A percentile compares a stretch with the other conserved stretches of the same genome.
phyloP scores from a whole-genome alignment of 2,888 invertebrate species.

The Operophtera brumata region DNA sequence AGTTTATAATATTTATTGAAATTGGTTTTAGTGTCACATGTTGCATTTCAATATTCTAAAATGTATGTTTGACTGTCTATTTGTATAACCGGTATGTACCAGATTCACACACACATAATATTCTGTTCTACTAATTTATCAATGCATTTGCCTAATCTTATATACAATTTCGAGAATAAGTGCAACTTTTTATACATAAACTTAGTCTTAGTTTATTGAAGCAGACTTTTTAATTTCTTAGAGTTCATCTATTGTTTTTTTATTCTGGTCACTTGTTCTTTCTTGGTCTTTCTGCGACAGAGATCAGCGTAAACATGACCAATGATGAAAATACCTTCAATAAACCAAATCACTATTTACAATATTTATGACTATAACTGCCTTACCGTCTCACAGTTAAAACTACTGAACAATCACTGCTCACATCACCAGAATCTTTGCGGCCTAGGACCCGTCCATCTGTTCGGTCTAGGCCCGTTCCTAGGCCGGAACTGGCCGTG shows the following conservation, averaged over 20 bases:
- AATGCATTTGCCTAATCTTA: slow-evolving; percentile 2
- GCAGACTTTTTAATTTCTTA: background rate
- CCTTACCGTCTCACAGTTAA: background rate
- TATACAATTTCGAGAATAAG: slow-evolving; percentile 24
- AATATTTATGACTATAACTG: slow-evolving; percentile 14
- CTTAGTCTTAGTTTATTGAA: slow-evolving; percentile 17
- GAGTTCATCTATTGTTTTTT: too few species aligned
- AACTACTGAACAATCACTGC: background rate
- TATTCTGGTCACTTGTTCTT: too few species aligned
- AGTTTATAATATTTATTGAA: too few species aligned
- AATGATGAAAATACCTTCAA: background rate
- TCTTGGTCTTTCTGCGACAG: too few species aligned
- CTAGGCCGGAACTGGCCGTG: slow-evolving; percentile 55
- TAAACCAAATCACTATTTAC: slow-evolving; percentile 10
- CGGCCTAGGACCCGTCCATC: slow-evolving; percentile 66
- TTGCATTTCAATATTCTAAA: slow-evolving; percentile 1
- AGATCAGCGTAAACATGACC: too few species aligned
- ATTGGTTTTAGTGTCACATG: too few species aligned
- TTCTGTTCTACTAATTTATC: slow-evolving; percentile 5
- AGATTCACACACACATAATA: slow-evolving; percentile 2
- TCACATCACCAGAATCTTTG: slow-evolving; percentile 72
- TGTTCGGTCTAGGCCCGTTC: slow-evolving; percentile 60
- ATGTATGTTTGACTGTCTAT: background rate
- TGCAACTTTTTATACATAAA: slow-evolving; percentile 23
- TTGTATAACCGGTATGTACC: background rate